Evolutionary conservation across 2,113 vertebrate genomes (phyloP).

Genomic region (Myotis yumanensis): DNA sequence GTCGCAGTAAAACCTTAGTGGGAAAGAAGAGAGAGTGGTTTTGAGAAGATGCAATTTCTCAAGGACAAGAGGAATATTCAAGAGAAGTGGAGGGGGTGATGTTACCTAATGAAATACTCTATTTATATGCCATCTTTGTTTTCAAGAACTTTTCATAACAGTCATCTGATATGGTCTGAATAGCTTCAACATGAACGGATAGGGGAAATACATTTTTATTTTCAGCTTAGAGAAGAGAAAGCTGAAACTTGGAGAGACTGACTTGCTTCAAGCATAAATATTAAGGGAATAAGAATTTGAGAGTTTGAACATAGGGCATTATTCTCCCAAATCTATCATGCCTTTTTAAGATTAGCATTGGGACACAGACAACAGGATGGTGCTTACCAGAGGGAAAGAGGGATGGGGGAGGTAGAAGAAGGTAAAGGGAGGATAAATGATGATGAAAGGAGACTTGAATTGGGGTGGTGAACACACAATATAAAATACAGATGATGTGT

Average conservation of each 20-base stretch:
- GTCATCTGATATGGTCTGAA: neutral
- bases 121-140: neutral
- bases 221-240: neutral
- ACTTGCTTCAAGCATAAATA: neutral
- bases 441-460: neutral
- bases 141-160: neutral
- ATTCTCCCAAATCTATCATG: neutral
- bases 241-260: neutral
- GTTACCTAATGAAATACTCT: neutral
- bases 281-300: neutral
- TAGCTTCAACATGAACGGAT: neutral
- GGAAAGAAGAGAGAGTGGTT: neutral
- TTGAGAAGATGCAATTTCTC: neutral
- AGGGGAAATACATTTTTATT: neutral
- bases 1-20: neutral
- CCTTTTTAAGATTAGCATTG: constrained; percentile 12
- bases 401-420: neutral
- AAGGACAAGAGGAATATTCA: neutral
- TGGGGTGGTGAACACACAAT: neutral
- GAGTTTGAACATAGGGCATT: neutral
- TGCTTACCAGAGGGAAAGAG: neutral
- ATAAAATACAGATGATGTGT: neutral
- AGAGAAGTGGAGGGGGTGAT: neutral
- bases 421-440: neutral
- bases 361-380: neutral